phyloP scores from a whole-genome alignment of 2,888 invertebrate species.

The Petrolisthes manimaculis region DNA sequence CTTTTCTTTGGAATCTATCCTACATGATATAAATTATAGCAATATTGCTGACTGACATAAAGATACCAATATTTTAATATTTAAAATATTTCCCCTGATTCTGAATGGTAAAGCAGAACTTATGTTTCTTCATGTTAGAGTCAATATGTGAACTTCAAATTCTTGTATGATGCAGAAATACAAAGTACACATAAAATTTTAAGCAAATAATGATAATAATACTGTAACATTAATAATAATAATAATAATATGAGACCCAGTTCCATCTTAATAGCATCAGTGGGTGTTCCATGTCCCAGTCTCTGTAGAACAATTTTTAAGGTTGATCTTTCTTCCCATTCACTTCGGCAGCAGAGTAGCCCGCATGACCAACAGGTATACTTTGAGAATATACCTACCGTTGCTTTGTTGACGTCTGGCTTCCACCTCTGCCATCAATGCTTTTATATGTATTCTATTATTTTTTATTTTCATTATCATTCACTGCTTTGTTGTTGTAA shows the following conservation, averaged over 20 bases:
- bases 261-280: neutral
- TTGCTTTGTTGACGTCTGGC: neutral
- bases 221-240: no score
- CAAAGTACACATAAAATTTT: no score
- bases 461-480: neutral
- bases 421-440: neutral
- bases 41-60: no score
- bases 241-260: neutral
- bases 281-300: neutral
- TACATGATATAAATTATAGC: no score
- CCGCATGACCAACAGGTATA: conserved; percentile 9
- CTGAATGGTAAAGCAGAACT: no score
- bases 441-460: neutral
- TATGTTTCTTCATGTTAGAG: no score
- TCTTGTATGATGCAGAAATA: no score
- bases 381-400: neutral
- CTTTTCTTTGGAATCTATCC: no score
- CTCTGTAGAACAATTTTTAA: neutral
- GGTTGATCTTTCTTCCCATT: conserved; percentile 9
- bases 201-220: no score
- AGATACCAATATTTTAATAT: no score
- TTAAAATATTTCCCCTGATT: no score
- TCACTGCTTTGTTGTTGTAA: neutral
- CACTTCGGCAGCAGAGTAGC: conserved; percentile 1
- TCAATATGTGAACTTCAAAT: no score